Evolutionary conservation across 2,888 invertebrate species (phyloP).

Genomic region (Eretmocerus hayati): DNA sequence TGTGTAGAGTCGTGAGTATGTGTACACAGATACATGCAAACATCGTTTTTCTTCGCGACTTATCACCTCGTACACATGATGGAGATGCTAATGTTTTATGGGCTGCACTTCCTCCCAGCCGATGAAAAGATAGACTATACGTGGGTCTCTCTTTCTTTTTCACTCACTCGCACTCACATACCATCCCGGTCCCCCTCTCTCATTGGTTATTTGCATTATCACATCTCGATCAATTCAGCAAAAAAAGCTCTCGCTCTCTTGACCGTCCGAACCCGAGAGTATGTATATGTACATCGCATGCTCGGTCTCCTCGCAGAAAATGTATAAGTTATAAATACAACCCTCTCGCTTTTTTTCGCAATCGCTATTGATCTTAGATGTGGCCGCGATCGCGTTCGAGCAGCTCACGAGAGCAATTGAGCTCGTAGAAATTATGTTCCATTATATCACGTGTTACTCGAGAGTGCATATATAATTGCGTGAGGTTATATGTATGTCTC

Average conservation of each 20-base stretch:
- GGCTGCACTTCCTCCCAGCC: constrained; percentile 28
- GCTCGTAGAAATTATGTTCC: not conserved
- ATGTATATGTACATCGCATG: too few relatives aligned
- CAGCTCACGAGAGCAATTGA: too few relatives aligned
- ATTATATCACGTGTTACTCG: not conserved
- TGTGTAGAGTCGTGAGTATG: not conserved
- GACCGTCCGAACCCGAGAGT: too few relatives aligned
- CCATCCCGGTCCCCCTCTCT: constrained; percentile 17
- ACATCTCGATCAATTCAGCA: constrained; percentile 25
- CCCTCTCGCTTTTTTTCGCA: constrained; percentile 3
- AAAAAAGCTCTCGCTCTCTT: constrained; percentile 22
- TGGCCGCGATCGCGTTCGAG: not conserved
- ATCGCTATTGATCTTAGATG: constrained; percentile 17
- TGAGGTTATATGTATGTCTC: too few relatives aligned
- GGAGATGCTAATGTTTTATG: constrained; percentile 34
- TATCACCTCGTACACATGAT: constrained; percentile 19
- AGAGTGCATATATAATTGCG: too few relatives aligned
- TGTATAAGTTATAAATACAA: too few relatives aligned
- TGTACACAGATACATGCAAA: constrained; percentile 1
- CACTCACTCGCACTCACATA: constrained; percentile 2
- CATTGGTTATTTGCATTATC: constrained; percentile 31
- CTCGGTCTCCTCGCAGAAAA: too few relatives aligned
- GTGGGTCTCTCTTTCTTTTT: constrained; percentile 12
- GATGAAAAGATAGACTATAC: constrained; percentile 28
- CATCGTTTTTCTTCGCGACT: constrained; percentile 8